phyloP scores from a whole-genome alignment of 2,797 vertebrate species.

The Erithacus rubecula region DNA sequence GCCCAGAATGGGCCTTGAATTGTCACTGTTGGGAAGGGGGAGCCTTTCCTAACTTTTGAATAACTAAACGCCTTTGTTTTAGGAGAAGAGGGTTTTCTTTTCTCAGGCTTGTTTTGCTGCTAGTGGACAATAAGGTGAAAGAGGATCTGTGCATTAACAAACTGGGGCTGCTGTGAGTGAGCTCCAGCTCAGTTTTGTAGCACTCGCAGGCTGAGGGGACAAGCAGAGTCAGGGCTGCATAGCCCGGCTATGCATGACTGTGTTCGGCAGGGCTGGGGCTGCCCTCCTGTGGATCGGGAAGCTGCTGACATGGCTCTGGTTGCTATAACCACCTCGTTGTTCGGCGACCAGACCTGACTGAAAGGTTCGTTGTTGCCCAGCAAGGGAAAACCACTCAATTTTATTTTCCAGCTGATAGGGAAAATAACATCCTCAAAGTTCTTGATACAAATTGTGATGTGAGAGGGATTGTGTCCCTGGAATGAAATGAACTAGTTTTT shows the following conservation, averaged over 20 bases:
- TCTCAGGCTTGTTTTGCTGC: accelerated
- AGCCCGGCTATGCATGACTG: accelerated
- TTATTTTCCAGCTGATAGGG: accelerated
- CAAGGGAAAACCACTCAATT: background rate
- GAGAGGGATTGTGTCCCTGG: background rate
- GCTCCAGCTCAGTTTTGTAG: accelerated
- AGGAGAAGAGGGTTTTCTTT: accelerated
- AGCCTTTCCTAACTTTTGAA: accelerated
- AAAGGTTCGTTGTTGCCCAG: background rate
- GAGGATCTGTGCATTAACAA: background rate
- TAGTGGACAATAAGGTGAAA: no score
- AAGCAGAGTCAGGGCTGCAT: accelerated
- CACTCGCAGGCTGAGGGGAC: no score
- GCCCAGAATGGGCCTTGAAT: no score
- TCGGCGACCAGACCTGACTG: accelerated
- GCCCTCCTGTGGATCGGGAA: accelerated
- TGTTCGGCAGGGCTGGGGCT: background rate
- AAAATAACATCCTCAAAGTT: background rate
- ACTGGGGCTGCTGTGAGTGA: accelerated
- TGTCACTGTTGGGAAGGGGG: accelerated
- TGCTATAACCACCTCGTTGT: accelerated
- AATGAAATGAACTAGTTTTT: accelerated
- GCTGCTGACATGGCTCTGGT: accelerated
- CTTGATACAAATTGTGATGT: accelerated
- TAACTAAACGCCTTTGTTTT: background rate